Evolutionary conservation across 1,140 invertebrate species (phyloP).

Genomic region (Pogonomyrmex californicus): DNA sequence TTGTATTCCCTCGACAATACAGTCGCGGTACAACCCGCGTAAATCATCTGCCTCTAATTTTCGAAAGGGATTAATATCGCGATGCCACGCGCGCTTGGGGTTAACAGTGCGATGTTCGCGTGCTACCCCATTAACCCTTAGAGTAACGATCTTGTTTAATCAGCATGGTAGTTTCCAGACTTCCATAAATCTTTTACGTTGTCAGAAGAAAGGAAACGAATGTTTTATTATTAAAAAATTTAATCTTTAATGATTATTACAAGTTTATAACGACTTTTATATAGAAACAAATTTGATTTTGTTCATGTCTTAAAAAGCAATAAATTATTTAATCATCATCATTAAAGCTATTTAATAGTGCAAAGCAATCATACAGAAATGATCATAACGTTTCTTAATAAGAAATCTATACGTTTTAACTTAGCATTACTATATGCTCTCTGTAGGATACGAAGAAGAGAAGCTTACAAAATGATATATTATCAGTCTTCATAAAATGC

Average conservation of each 20-base stretch:
- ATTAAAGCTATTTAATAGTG: background rate
- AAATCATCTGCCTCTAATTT: conserved; percentile 62
- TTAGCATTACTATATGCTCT: too few species aligned
- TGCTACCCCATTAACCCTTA: conserved; percentile 15
- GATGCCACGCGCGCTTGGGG: background rate
- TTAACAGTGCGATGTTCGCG: conserved; percentile 31
- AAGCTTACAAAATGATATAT: too few species aligned
- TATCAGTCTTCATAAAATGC: too few species aligned
- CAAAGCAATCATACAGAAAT: background rate
- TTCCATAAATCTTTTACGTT: background rate
- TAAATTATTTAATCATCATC: background rate
- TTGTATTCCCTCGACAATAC: conserved; percentile 50
- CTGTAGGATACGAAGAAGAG: too few species aligned
- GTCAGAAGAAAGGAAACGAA: background rate
- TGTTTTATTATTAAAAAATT: background rate
- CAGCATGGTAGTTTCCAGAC: background rate
- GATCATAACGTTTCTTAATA: too few species aligned
- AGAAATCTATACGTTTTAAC: too few species aligned
- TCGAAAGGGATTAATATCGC: conserved; percentile 51
- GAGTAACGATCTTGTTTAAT: conserved; percentile 16
- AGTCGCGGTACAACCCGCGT: conserved; percentile 23
- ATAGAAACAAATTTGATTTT: background rate
- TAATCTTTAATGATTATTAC: background rate
- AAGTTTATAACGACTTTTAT: background rate
- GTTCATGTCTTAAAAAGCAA: background rate